Evolutionary conservation across 2,888 invertebrate species (phyloP), one percentile per base, ranked within the genome.

Genomic region (Maniola hyperantus): DNA sequence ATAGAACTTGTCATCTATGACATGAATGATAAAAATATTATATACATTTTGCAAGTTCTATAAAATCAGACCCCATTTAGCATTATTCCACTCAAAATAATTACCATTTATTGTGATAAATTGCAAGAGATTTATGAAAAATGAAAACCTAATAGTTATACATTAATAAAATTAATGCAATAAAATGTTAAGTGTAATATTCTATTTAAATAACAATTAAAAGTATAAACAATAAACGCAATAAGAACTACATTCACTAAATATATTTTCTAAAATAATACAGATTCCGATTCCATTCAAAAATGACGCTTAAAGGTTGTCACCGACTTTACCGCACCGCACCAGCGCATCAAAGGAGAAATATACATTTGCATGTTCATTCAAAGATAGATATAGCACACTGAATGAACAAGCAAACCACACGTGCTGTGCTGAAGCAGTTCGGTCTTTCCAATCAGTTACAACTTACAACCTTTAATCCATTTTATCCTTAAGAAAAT

Each of bases 91-190:
- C 20, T 57, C 42, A 39, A 57, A 42, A 57, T 57, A 26, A 54
- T 54, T 42, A 57, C 57, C n/a, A 59, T 59, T n/a, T 2, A 26
- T 59, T 59, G 59, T 59, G 59, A 59, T 59, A 59, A 46, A 59
- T 15, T 59, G 34, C 33, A 59, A 59, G 33, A 59, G 20, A 57
- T 13, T 42, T 57, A 57, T 26, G 42, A 42, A 57, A n/a, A 42
- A 36, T 15, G 8, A 34, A 54, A 13, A 57, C 42, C 57, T 57
- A 57, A 57, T 57, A 57, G 18, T 42, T 57, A 57, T 57, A 57
- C 57, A 57, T 11, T 57, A 55, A 55, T 13, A 15, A 39, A 53
- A 55, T 13, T 48, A 39, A 53, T 53, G 33, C 26, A 53, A 53
- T 53, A 53, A 53, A 8, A 48, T 44, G 13, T 13, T 13, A 53